These are phyloP conservation scores for Drosophila meridionalis DNA, from an alignment of 2,888 invertebrate species.

Conservation along the genomic window DNA sequence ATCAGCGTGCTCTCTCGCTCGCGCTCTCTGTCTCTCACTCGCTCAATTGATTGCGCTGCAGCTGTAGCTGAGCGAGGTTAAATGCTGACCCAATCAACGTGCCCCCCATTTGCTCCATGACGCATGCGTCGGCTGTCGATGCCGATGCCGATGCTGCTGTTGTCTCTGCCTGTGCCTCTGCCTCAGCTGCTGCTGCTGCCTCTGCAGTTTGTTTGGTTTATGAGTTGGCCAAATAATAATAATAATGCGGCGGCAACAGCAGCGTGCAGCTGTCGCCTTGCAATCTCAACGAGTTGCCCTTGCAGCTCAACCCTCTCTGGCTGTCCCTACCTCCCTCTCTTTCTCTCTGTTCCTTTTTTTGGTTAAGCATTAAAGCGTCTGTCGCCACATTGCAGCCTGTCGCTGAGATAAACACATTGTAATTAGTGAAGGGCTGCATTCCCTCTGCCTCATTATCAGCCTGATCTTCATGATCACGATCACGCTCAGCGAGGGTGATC, in stretches of 20 bases:
- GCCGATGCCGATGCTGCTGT: neutral
- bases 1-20: slow-evolving; percentile 58
- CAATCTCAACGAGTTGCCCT: slow-evolving; percentile 59
- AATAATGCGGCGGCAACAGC: slow-evolving; percentile 50
- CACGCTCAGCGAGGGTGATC: slow-evolving; percentile 4
- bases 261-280: slow-evolving; percentile 66
- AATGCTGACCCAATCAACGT: slow-evolving; percentile 77
- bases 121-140: slow-evolving; percentile 59
- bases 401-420: slow-evolving; percentile 74
- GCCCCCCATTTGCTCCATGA: slow-evolving; percentile 78
- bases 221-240: slow-evolving; percentile 76
- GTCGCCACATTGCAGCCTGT: slow-evolving; percentile 71
- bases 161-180: neutral
- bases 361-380: slow-evolving; percentile 55
- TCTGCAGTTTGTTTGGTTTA: slow-evolving; percentile 66
- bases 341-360: neutral
- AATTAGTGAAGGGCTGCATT: slow-evolving; percentile 65
- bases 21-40: neutral
- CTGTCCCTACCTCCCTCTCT: neutral
- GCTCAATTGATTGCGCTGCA: slow-evolving; percentile 45
- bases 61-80: slow-evolving; percentile 59
- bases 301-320: neutral
- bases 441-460: slow-evolving; percentile 34
- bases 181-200: neutral
- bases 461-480: slow-evolving; percentile 5